Evolutionary conservation across 2,888 invertebrate genomes (phyloP), one percentile per base, ranked within the genome.

Genomic region (Apotomis capreana): DNA sequence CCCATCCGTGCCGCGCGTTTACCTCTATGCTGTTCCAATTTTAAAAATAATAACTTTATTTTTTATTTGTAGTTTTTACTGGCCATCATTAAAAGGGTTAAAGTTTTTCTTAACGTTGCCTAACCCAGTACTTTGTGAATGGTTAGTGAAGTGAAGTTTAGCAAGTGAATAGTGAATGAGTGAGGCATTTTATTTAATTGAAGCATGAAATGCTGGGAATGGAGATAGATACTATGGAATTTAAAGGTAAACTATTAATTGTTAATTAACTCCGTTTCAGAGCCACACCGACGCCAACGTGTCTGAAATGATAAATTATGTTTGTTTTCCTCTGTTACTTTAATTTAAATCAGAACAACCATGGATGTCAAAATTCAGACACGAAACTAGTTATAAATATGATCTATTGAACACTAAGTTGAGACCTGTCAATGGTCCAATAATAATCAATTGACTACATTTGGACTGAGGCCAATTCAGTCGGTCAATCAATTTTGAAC

Each of bases 181-280:
- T 40, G 26, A 26, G n/a, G 40, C 13, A 10, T 15, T 70, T 62
- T 58, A 5, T 37, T 63, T 37, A 46, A 37, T 54, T 63, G 63
- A 68, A 68, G 63, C 52, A 72, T 68, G 73, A 67, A 65, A 54
- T 57, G 64, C 37, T 65, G 52, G 74, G 74, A 70, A 82, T 81
- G 81, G 79, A 82, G 58, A 68, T 81, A 46, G 80, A 81, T 52
- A 62, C 68, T 10, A 77, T 77, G 70, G 78, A 79, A 52, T 69
- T 69, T 12, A 70, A 75, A 77, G 80, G 81, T 81, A 78, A 70
- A 6, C 36, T 37, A 55, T 61, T 3, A 13, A 36, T 36, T n/a
- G 12, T 57, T 55, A 4, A n/a, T 40, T 15, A 57, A 26, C 36
- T 8, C 12, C 8, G 46, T 26, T 46, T 46, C 55, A 0, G n/a